phyloP scores from a whole-genome alignment of 2,888 invertebrate species.

The Hirtodrosophila alboralis region DNA sequence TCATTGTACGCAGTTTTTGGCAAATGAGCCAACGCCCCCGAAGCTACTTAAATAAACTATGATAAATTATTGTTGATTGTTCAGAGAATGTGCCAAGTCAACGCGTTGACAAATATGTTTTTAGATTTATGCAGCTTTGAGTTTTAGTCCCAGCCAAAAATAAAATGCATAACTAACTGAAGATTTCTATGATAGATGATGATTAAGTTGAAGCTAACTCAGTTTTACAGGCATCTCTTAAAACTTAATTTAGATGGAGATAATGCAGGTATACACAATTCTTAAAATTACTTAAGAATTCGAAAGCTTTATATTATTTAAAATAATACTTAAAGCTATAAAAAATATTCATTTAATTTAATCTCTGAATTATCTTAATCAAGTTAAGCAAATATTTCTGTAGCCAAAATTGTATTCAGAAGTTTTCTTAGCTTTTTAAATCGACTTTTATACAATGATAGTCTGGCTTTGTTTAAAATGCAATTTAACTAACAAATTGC shows the following conservation, averaged over 20 bases:
- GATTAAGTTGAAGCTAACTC: background rate
- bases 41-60: conserved; percentile 60
- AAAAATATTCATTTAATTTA: no score
- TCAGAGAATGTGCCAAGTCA: conserved; percentile 55
- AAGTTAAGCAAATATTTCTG: no score
- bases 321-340: no score
- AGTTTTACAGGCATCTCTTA: no score
- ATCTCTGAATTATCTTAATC: no score
- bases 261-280: no score
- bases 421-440: no score
- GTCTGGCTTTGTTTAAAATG: conserved; percentile 51
- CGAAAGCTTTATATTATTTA: no score
- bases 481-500: conserved; percentile 75
- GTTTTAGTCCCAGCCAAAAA: conserved; percentile 40
- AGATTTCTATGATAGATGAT: conserved; percentile 6
- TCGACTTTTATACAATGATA: no score
- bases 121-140: conserved; percentile 61
- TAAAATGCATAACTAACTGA: conserved; percentile 27
- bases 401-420: no score
- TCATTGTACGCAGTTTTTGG: conserved; percentile 66
- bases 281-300: no score
- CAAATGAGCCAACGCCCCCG: conserved; percentile 64
- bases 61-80: conserved; percentile 66
- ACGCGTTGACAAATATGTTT: conserved; percentile 54
- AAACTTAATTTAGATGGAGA: no score